Base-by-base conservation (phyloP, 2,113 vertebrate species). In the Pionites leucogaster region DNA sequence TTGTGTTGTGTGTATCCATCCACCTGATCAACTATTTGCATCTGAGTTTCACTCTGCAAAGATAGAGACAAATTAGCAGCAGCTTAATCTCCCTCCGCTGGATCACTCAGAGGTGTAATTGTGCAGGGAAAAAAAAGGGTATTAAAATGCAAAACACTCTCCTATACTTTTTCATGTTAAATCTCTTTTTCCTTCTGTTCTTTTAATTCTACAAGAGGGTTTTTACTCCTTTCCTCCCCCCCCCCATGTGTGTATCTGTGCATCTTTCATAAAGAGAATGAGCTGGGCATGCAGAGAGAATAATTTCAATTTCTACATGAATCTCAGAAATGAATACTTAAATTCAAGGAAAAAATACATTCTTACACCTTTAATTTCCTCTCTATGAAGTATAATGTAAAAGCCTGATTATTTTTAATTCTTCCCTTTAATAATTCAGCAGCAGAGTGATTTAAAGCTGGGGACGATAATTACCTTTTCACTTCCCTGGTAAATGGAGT, bases 401-500 rank as follows among this genome's bases (percentile, higher is more conserved):
- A 97, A 97, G 97, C 94, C 97, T 98, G 98, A 98, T 98, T 98
- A 98, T 98, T 98, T 98, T 98, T 98, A 98, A 98, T 98, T 98
- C 98, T 97, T 96, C 47, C 92, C 95, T 98, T 98, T 98, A 98
- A 98, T 98, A 98, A 98, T 98, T 98, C 97, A 98, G 93, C 20
- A 60, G 96, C 23, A 42, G 97, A 98, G 97, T 98, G 98, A 98
- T 98, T 98, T 98, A 98, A 98, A 95, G 94, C 97, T 89, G 83
- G 93, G 96, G 94, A 96, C 69, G 94, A 96, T 98, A 98, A 98
- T 98, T 98, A 98, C 98, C 98, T 98, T 98, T 97, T 94, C 39
- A 92, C 97, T 97, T 97, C 95, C 93, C 96, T 97, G 96, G 96
- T 95, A 98, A 98, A 98, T 98, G 97, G 97, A 92, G 97, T 98